phyloP scores from a whole-genome alignment of 2,888 invertebrate genomes.

The Mycalesis mineus region DNA sequence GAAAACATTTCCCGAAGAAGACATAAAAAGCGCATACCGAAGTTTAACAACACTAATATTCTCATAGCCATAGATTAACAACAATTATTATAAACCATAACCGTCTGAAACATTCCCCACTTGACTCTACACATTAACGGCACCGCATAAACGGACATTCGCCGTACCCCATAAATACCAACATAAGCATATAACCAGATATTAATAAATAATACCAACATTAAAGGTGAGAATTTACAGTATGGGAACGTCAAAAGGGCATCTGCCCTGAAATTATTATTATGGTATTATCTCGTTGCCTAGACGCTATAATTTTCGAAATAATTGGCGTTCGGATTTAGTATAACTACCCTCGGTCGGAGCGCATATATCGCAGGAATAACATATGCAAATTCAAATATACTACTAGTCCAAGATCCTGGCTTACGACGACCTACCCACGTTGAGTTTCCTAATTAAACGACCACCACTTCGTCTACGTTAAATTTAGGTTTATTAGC shows the following conservation, averaged over 20 bases:
- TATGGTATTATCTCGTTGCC: slow-evolving; percentile 30
- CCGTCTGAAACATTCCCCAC: slow-evolving; percentile 6
- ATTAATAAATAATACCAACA: slow-evolving; percentile 27
- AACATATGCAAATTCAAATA: slow-evolving; percentile 37
- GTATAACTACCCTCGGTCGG: slow-evolving; percentile 39
- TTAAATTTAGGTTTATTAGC: too few relatives aligned
- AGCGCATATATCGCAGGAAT: slow-evolving; percentile 28
- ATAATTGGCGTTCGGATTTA: slow-evolving; percentile 51
- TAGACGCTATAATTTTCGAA: slow-evolving; percentile 42
- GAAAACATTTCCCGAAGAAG: neutral
- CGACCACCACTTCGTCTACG: too few relatives aligned
- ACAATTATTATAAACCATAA: neutral
- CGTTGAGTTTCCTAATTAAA: too few relatives aligned
- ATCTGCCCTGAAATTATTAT: slow-evolving; percentile 32
- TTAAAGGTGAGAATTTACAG: slow-evolving; percentile 31
- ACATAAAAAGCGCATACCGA: slow-evolving; percentile 5
- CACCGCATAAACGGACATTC: slow-evolving; percentile 4
- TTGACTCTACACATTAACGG: slow-evolving; percentile 5
- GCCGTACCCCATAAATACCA: slow-evolving; percentile 8
- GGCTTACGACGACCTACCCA: too few relatives aligned
- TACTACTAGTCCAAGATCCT: slow-evolving; percentile 14
- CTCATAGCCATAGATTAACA: neutral
- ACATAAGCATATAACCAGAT: slow-evolving; percentile 22
- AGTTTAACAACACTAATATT: neutral
- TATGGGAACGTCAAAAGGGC: slow-evolving; percentile 29